Conservation (phyloP, 1,140 invertebrate genomes). For the Platyura marginata region DNA sequence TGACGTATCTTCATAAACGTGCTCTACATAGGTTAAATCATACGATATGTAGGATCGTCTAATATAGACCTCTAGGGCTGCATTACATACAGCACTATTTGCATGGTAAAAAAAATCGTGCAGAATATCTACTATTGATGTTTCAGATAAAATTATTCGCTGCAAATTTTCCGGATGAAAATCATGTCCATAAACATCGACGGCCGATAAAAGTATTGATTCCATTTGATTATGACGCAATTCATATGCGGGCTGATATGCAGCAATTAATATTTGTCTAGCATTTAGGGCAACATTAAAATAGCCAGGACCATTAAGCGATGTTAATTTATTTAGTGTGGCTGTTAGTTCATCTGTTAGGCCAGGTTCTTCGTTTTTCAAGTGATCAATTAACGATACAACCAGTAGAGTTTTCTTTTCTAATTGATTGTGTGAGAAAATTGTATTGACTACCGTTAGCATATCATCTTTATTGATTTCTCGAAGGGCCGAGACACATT, state of each 20-base stretch:
- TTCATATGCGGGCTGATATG: slow-evolving; percentile 94
- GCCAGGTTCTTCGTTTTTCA: slow-evolving; percentile 94
- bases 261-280: slow-evolving; percentile 85
- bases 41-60: slow-evolving; percentile 89
- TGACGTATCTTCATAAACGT: slow-evolving; percentile 49
- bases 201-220: slow-evolving; percentile 92
- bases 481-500: slow-evolving; percentile 80
- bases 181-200: slow-evolving; percentile 96
- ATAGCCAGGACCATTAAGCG: slow-evolving; percentile 85
- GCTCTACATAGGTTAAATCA: slow-evolving; percentile 80
- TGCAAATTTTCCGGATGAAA: slow-evolving; percentile 95
- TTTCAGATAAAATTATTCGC: slow-evolving; percentile 92
- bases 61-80: slow-evolving; percentile 91
- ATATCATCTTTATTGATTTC: slow-evolving; percentile 90
- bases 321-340: slow-evolving; percentile 84
- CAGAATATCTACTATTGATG: slow-evolving; percentile 94
- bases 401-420: slow-evolving; percentile 82
- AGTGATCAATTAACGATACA: slow-evolving; percentile 78
- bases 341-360: slow-evolving; percentile 85
- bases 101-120: slow-evolving; percentile 98
- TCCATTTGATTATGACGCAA: slow-evolving; percentile 97
- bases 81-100: slow-evolving; percentile 74
- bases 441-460: slow-evolving; percentile 68
- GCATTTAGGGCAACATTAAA: slow-evolving; percentile 83
- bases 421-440: slow-evolving; percentile 94